phyloP scores from a whole-genome alignment of 1,140 invertebrate species.

The Drosophila jambulina region DNA sequence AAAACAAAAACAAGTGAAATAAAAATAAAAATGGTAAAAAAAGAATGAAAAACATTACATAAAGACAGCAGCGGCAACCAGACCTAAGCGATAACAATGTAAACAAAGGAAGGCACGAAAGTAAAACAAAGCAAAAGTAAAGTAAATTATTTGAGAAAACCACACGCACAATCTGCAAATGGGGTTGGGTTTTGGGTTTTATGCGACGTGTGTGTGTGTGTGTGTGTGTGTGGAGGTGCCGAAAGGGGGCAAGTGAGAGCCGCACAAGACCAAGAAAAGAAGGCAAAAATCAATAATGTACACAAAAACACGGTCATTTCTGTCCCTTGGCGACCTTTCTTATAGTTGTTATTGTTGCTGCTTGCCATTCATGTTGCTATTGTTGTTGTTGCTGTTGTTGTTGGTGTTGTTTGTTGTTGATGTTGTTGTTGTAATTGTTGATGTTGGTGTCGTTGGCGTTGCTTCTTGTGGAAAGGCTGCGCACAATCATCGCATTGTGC shows the following conservation, averaged over 20 bases:
- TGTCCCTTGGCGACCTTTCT: constrained; percentile 57
- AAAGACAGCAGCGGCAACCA: constrained; percentile 36
- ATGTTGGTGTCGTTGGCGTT: constrained; percentile 10
- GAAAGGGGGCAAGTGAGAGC: constrained; percentile 40
- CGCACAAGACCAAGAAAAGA: constrained; percentile 63
- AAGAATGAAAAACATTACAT: constrained; percentile 39
- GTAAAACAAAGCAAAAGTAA: constrained; percentile 71
- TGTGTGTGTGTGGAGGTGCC: not conserved
- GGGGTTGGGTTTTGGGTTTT: constrained; percentile 6
- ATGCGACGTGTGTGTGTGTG: not conserved
- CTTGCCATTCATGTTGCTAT: constrained; percentile 6
- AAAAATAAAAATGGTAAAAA: constrained; percentile 25
- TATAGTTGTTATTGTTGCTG: constrained; percentile 43
- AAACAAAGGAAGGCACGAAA: constrained; percentile 72
- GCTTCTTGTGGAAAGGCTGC: constrained; percentile 41
- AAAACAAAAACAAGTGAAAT: constrained; percentile 47
- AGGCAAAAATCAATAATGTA: constrained; percentile 77
- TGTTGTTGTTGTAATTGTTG: too few species aligned
- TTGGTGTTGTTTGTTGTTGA: constrained; percentile 11
- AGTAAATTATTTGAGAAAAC: constrained; percentile 76
- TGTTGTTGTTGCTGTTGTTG: constrained; percentile 7
- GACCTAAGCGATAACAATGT: constrained; percentile 56
- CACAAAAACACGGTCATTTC: constrained; percentile 74
- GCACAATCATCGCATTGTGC: constrained; percentile 70
- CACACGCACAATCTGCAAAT: constrained; percentile 66